Evolutionary conservation across 1,140 invertebrate genomes (phyloP).

Genomic region (Ooceraea biroi): DNA sequence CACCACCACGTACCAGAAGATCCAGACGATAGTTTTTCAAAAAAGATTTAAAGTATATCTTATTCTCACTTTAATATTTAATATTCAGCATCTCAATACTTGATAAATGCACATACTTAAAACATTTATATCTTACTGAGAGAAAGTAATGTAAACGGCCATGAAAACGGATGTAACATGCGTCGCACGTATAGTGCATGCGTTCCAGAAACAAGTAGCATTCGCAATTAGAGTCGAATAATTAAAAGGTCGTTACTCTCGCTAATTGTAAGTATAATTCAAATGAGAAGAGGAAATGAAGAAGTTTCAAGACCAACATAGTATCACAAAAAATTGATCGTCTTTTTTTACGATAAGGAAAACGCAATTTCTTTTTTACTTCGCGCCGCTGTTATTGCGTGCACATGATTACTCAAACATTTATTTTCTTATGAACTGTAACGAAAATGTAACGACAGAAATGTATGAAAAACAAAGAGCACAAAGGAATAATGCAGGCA

Average conservation of each 20-base stretch:
- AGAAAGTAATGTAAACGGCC: constrained; percentile 12
- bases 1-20: constrained; percentile 35
- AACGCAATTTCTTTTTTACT: not conserved
- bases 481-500: not conserved
- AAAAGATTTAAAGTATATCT: not conserved
- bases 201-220: constrained; percentile 67
- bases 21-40: not conserved
- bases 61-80: not conserved
- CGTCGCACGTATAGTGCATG: constrained; percentile 58
- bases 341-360: constrained; percentile 15
- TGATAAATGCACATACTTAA: constrained; percentile 11
- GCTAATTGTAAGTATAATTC: constrained; percentile 34
- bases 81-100: constrained; percentile 20
- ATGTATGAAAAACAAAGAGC: constrained; percentile 12
- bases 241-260: constrained; percentile 71
- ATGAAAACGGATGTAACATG: constrained; percentile 50
- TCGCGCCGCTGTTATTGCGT: not conserved
- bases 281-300: constrained; percentile 52
- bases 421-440: constrained; percentile 7
- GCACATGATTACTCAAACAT: constrained; percentile 15
- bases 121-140: constrained; percentile 19
- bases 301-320: constrained; percentile 38
- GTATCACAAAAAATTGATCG: constrained; percentile 63
- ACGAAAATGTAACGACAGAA: not conserved
- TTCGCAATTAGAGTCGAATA: constrained; percentile 70